Base-by-base conservation (phyloP, 1,140 invertebrate genomes). In the Drosophila ambigua region DNA sequence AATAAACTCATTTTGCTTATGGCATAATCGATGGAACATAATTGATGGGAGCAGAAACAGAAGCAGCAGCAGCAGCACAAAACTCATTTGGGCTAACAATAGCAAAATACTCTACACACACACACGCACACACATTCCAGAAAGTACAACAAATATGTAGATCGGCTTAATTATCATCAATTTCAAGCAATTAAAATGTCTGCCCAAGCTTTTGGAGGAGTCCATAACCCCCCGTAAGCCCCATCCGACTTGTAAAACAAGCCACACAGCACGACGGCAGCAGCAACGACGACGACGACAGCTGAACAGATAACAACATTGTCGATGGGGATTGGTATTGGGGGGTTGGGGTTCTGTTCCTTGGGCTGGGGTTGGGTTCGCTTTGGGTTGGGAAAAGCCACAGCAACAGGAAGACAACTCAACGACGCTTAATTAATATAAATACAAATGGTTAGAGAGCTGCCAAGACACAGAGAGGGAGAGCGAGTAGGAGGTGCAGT, bases 381-480 rank as follows among this genome's bases (percentile, higher is more conserved):
- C 11, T 3, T 35, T 26, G 1, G 26, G 26, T 26, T 26, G 28
- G 28, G 28, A 2, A 31, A 31, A 31, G 28, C 49, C 11, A 35
- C 53, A 65, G 72, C 51, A 59, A 80, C 82, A 87, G 83, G 78
- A 85, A 85, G 82, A 79, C 82, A 85, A 53, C 82, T 79, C 69
- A 87, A 84, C 82, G 82, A 87, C 83, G 82, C 82, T 82, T 85
- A 85, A 85, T 85, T 85, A 85, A 85, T 85, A 85, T 85, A 85
- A 85, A 85, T 85, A 80, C 71, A 87, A 85, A 85, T 82, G 63
- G 69, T 45, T 35, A 31, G 69, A 60, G 69, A 57, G 63, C 23
- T 59, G 48, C 49, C 60, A 54, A 15, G 28, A 26, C 7, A 4
- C 4, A 13, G 4, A 35, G 23, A 23, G 43, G 43, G 41, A 43